Evolutionary conservation across 2,888 invertebrate genomes (phyloP).

Genomic region (Parasteatoda lunata): DNA sequence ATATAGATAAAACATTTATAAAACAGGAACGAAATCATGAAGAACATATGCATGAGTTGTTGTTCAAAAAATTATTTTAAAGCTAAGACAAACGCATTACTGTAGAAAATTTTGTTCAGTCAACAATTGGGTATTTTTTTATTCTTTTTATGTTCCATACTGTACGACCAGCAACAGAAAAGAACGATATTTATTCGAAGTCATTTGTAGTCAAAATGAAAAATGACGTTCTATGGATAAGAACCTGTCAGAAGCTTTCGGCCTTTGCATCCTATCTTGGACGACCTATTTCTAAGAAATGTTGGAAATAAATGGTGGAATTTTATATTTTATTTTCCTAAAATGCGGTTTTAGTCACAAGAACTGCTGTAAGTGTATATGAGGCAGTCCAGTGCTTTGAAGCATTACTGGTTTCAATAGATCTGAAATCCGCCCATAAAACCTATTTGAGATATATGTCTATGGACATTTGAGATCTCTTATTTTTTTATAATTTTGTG

Average conservation of each 20-base stretch:
- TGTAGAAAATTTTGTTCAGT: conserved; percentile 17
- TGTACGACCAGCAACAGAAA: conserved; percentile 10
- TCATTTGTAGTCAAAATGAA: conserved; percentile 45
- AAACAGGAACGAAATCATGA: too few relatives aligned
- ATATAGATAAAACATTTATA: too few relatives aligned
- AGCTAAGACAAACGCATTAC: conserved; percentile 27
- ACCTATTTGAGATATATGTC: neutral
- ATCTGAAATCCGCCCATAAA: neutral
- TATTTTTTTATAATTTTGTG: neutral
- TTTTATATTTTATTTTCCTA: conserved; percentile 11
- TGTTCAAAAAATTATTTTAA: neutral
- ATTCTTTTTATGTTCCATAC: conserved; percentile 18
- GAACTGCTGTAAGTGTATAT: neutral
- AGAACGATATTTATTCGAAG: conserved; percentile 34
- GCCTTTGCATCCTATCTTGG: conserved; percentile 42
- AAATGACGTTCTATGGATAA: conserved; percentile 52
- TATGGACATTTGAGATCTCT: neutral
- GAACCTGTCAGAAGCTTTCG: conserved; percentile 48
- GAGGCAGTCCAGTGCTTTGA: neutral
- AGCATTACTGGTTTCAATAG: neutral
- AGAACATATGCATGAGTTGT: too few relatives aligned
- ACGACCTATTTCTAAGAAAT: conserved; percentile 51
- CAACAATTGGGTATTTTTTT: conserved; percentile 22
- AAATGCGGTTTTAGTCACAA: neutral
- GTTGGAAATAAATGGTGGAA: neutral